These are phyloP conservation scores for Oasisia sp. DNA, from an alignment of 2,888 invertebrate genomes.

Conservation along the genomic window DNA sequence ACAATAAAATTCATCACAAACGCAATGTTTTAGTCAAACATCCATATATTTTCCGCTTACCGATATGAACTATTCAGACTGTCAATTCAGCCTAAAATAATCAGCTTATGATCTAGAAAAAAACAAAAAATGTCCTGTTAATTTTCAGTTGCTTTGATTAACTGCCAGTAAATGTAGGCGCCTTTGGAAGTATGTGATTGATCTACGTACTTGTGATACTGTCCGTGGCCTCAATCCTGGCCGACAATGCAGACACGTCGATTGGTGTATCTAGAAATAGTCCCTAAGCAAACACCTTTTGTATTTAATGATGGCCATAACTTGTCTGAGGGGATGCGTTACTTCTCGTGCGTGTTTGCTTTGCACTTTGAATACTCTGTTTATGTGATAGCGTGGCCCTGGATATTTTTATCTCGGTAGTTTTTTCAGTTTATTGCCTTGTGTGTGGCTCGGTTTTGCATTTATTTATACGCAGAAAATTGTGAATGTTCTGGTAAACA, in stretches of 20 bases:
- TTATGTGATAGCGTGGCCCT: background rate
- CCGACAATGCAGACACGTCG: background rate
- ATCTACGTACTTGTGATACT: too few relatives aligned
- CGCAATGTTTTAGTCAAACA: too few relatives aligned
- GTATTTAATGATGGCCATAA: background rate
- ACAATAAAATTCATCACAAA: too few relatives aligned
- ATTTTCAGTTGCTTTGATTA: background rate
- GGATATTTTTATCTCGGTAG: background rate
- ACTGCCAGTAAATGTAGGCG: background rate
- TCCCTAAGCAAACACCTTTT: background rate
- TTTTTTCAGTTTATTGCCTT: background rate
- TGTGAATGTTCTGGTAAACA: background rate
- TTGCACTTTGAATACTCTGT: conserved; percentile 1
- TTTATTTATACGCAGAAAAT: background rate
- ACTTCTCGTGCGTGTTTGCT: background rate
- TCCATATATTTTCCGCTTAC: background rate
- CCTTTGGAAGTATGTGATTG: background rate
- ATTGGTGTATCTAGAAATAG: conserved; percentile 1
- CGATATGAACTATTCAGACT: background rate
- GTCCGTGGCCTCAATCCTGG: background rate
- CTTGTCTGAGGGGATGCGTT: background rate
- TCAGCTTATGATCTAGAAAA: background rate
- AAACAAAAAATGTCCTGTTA: background rate
- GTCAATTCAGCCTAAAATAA: background rate
- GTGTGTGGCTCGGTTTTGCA: background rate